Evolutionary conservation across 2,797 vertebrate genomes (phyloP), one percentile per base, ranked within the genome.

Genomic region (Discoglossus pictus): DNA sequence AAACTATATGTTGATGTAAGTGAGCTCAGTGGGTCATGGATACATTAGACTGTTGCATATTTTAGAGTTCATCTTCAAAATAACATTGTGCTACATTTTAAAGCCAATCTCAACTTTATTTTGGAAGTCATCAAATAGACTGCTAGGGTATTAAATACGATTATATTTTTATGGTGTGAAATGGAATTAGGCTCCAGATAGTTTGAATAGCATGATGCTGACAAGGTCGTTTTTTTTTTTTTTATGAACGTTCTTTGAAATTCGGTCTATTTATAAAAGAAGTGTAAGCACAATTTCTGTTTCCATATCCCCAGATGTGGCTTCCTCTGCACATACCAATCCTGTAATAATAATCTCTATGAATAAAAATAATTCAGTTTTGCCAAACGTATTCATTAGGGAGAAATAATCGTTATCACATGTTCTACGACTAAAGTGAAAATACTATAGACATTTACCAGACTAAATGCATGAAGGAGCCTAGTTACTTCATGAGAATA

Each of bases 401-500:
- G 12, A 24, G 11, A 35, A 52, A 34, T 16, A 60, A 63, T 51
- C 13, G 16, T 21, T 70, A 34, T 56, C 40, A 15, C 20, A 44
- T 61, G n/a, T 46, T 66, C 11, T 17, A 21, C 0, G 42, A 17
- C 55, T 9, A 7, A 25, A 34, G 12, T 52, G 24, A 35, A 63
- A 52, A 15, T 38, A 47, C 20, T 62, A 31, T 62, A 24, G 20
- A 68, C 7, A 0, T 1, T 48, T 85, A 96, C 94, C 93, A 92
- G 90, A 47, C 92, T 94, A 74, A 95, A 92, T 63, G 92, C 85
- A 55, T 95, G 89, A 73, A 97, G 91, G 51, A 90, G 79, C 13
- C 91, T 91, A 18, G 93, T 96, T 63, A 94, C 78, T 73, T 94
- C 89, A 39, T 90, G 92, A 63, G 89, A 87, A 27, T 93, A 94